Percentiles rank a stretch among this genome's conserved stretches.
These are phyloP conservation scores for Popillia japonica DNA, from an alignment of 1,140 invertebrate species.

Conservation along the genomic window DNA sequence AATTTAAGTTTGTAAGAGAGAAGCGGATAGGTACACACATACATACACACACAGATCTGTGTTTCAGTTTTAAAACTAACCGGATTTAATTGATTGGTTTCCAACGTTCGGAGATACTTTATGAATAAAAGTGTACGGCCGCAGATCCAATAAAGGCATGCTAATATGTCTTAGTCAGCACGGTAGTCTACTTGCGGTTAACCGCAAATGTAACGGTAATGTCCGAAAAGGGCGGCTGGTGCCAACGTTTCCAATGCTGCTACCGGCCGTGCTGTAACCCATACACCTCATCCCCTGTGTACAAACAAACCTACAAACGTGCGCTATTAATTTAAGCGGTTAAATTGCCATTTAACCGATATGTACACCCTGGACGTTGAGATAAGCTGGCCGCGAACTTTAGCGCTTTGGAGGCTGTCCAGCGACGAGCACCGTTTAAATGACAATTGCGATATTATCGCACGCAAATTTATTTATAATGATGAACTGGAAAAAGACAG, in stretches of 20 bases:
- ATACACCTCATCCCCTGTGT: constrained; percentile 13
- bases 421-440: neutral
- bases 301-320: constrained; percentile 40
- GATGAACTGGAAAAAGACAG: constrained; percentile 13
- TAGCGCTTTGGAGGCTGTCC: constrained; percentile 15
- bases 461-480: constrained; percentile 19
- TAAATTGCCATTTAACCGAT: constrained; percentile 41
- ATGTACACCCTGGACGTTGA: constrained; percentile 40
- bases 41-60: too few species aligned
- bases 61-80: too few species aligned
- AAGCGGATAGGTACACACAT: neutral
- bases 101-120: constrained; percentile 41
- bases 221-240: constrained; percentile 7
- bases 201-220: constrained; percentile 34
- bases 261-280: neutral
- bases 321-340: constrained; percentile 36
- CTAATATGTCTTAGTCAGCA: constrained; percentile 45
- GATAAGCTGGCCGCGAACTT: constrained; percentile 36
- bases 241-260: constrained; percentile 1
- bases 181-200: constrained; percentile 38
- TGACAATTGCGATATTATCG: constrained; percentile 26
- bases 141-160: constrained; percentile 43
- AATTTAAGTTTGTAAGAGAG: constrained; percentile 6
- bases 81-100: constrained; percentile 42
- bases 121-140: constrained; percentile 44